Percentiles rank a stretch among this genome's conserved stretches.
Evolutionary conservation across 2,888 invertebrate genomes (phyloP).

Genomic region (Bimastos eiseni): DNA sequence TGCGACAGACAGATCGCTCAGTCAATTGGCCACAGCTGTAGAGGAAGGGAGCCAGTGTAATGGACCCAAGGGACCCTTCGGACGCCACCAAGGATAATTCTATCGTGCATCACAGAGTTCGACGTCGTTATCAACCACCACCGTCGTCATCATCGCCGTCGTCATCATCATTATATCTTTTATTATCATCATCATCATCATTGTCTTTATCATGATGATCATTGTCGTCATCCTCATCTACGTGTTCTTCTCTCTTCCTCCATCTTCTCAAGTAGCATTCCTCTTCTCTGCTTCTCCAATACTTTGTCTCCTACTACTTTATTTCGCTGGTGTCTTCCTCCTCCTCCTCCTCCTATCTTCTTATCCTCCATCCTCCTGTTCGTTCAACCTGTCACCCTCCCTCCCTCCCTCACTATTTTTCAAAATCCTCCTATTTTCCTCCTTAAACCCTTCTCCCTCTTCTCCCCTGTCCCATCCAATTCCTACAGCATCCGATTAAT

Average conservation of each 20-base stretch:
- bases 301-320: no score
- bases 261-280: not conserved
- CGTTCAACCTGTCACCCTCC: no score
- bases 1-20: not conserved
- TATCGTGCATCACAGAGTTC: not conserved
- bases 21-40: not conserved
- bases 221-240: not conserved
- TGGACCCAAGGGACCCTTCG: not conserved
- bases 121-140: not conserved
- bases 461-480: no score
- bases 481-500: no score
- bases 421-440: no score
- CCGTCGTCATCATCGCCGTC: not conserved
- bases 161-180: not conserved
- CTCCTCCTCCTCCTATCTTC: not conserved
- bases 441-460: no score
- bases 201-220: slow-evolving; percentile 15
- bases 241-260: not conserved
- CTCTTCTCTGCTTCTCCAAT: not conserved
- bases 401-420: no score
- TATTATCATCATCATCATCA: slow-evolving; percentile 3
- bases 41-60: not conserved
- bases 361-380: not conserved
- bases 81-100: not conserved
- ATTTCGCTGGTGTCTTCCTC: not conserved